Evolutionary conservation across 2,797 vertebrate genomes (phyloP).

Genomic region (Oreochromis mossambicus): DNA sequence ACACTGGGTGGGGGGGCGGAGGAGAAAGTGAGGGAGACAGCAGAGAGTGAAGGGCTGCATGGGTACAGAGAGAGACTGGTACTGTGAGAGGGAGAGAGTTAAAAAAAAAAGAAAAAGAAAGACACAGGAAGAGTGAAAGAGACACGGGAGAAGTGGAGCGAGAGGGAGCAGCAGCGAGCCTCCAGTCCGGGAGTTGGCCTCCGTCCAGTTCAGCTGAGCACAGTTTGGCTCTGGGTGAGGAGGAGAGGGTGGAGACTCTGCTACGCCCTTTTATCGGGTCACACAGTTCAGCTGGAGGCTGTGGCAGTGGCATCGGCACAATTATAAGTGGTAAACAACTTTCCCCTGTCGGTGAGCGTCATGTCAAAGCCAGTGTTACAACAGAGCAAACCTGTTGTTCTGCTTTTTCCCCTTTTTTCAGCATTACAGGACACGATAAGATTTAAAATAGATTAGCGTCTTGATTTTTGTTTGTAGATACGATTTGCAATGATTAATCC

Average conservation of each 20-base stretch:
- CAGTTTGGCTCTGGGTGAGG: constrained; percentile 33
- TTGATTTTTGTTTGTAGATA: neutral
- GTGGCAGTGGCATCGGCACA: neutral
- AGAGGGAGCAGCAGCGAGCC: constrained; percentile 15
- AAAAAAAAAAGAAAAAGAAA: neutral
- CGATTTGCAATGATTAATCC: neutral
- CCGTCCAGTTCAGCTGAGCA: constrained; percentile 51
- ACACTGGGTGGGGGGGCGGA: constrained; percentile 10
- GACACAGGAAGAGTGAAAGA: neutral
- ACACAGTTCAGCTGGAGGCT: constrained; percentile 37
- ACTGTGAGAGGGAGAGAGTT: constrained; percentile 17
- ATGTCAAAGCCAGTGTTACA: neutral
- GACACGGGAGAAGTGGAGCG: neutral
- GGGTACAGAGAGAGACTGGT: constrained; percentile 50
- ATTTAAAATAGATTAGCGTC: neutral
- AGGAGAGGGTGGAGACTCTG: constrained; percentile 42
- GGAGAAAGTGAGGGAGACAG: constrained; percentile 5
- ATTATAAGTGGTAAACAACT: neutral
- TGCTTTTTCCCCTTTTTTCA: rapidly evolving
- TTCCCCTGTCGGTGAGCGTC: neutral
- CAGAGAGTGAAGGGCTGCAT: constrained; percentile 13
- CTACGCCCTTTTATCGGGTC: constrained; percentile 52
- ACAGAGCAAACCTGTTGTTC: neutral
- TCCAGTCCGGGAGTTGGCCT: constrained; percentile 38
- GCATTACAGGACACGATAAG: neutral